Evolutionary conservation across 2,888 invertebrate genomes (phyloP).

Genomic region (Mesoligia furuncula): DNA sequence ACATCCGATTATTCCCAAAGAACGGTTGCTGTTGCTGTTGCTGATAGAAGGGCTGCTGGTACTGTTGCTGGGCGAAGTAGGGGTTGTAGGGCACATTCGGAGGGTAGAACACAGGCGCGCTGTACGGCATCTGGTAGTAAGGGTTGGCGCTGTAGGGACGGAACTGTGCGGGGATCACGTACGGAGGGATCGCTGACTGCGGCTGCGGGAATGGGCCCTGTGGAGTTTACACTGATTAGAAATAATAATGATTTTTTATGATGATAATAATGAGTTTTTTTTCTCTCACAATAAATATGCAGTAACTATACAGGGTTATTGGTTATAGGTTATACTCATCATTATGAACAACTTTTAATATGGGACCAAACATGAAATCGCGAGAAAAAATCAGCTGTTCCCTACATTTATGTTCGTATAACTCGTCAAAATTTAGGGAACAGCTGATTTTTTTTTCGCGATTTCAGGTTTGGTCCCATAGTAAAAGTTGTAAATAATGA

Average conservation of each 20-base stretch:
- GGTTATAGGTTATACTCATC: too few relatives aligned
- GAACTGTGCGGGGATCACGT: slow-evolving; percentile 83
- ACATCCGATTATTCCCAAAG: slow-evolving; percentile 87
- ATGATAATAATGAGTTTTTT: neutral
- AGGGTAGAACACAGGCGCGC: slow-evolving; percentile 83
- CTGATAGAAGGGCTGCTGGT: slow-evolving; percentile 82
- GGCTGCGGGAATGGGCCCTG: slow-evolving; percentile 77
- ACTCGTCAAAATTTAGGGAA: too few relatives aligned
- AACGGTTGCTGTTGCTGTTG: slow-evolving; percentile 75
- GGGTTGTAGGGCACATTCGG: slow-evolving; percentile 83
- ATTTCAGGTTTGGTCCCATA: too few relatives aligned
- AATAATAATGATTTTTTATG: too few relatives aligned
- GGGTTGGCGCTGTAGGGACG: slow-evolving; percentile 86
- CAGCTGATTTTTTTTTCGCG: too few relatives aligned
- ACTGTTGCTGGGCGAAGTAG: slow-evolving; percentile 82
- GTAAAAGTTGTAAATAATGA: too few relatives aligned
- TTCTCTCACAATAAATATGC: too few relatives aligned
- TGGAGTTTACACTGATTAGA: slow-evolving; percentile 28
- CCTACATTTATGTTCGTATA: too few relatives aligned
- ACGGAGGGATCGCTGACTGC: slow-evolving; percentile 76
- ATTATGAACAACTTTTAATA: too few relatives aligned
- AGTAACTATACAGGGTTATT: too few relatives aligned
- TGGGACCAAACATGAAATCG: too few relatives aligned
- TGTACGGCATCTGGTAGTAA: slow-evolving; percentile 88
- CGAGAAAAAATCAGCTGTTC: too few relatives aligned